Evolutionary conservation across 2,888 invertebrate genomes (phyloP), one percentile per base, ranked within the genome.

Genomic region (Uloborus plumipes): DNA sequence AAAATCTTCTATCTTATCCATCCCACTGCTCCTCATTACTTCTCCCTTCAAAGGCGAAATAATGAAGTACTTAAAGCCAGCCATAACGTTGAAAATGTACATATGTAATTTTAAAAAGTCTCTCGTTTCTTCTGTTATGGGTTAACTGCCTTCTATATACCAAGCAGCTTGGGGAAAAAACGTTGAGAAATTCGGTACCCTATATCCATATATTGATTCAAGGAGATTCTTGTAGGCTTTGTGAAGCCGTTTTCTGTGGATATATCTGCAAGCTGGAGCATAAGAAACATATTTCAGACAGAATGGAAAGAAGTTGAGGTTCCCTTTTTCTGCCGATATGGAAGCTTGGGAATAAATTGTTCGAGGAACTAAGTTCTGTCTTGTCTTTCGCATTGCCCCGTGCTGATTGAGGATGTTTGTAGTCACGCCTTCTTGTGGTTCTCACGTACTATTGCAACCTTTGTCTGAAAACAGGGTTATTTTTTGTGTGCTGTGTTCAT

Each of bases 181-280:
- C n/a, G 75, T 13, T 16, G 49, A 66, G 39, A 73, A 75, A 59
- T 75, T 73, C 66, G 55, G 65, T 67, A 75, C 75, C 58, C 66
- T 75, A 75, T 75, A 75, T 75, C 67, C 66, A 75, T 75, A 66
- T 75, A 75, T 75, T 75, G 75, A 75, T 75, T 75, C 72, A 31
- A 50, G 20, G 65, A 75, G 66, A 59, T 75, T 75, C 67, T 59
- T 66, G 75, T 66, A 66, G 75, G 75, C 66, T 75, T 75, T 75
- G 75, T 75, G 58, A 31, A 22, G 75, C 75, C 65, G 66, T 75
- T 75, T 74, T 74, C 65, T 74, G 65, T 58, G 55, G 72, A 62
- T 62, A 64, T 53, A 61, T 73, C 72, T 51, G 71, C 71, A 39
- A 47, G 59, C 53, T 22, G 61, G 59, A 66, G 67, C 66, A 66